Evolutionary conservation across 2,888 invertebrate genomes (phyloP).

Genomic region (Chymomyza caudatula): DNA sequence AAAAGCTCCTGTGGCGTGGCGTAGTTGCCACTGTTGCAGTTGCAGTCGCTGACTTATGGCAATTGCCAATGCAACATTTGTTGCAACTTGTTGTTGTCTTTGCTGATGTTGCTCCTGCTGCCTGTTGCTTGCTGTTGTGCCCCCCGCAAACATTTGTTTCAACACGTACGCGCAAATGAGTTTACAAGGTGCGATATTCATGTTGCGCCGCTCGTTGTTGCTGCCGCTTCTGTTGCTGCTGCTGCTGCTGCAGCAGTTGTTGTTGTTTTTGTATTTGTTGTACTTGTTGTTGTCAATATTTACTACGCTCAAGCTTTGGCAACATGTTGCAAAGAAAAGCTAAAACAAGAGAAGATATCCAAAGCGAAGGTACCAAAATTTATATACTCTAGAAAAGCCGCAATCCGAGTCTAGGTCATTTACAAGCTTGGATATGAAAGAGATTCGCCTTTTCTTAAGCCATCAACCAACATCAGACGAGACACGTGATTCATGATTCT

Average conservation of each 20-base stretch:
- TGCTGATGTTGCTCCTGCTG: slow-evolving; percentile 23
- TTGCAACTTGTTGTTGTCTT: slow-evolving; percentile 45
- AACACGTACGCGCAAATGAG: slow-evolving; percentile 78
- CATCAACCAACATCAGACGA: too few relatives aligned
- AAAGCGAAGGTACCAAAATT: background rate
- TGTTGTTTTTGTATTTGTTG: background rate
- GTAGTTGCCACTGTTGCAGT: slow-evolving; percentile 38
- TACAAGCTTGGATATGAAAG: too few relatives aligned
- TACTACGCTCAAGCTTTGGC: slow-evolving; percentile 51
- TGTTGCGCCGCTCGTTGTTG: slow-evolving; percentile 41
- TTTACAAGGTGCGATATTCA: slow-evolving; percentile 77
- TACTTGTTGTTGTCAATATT: slow-evolving; percentile 54
- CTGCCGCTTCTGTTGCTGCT: slow-evolving; percentile 43
- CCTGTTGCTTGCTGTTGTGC: slow-evolving; percentile 32
- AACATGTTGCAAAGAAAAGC: slow-evolving; percentile 57
- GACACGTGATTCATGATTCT: too few relatives aligned
- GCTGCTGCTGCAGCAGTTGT: slow-evolving; percentile 14
- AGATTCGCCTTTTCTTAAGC: too few relatives aligned
- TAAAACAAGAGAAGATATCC: background rate
- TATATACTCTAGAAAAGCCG: background rate
- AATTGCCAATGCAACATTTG: slow-evolving; percentile 73
- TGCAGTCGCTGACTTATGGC: slow-evolving; percentile 59
- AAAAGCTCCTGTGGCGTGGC: slow-evolving; percentile 63
- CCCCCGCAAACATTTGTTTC: slow-evolving; percentile 77
- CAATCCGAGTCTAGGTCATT: too few relatives aligned